Evolutionary conservation across 1,140 invertebrate genomes (phyloP).

Genomic region (Drosophila mojavensis): DNA sequence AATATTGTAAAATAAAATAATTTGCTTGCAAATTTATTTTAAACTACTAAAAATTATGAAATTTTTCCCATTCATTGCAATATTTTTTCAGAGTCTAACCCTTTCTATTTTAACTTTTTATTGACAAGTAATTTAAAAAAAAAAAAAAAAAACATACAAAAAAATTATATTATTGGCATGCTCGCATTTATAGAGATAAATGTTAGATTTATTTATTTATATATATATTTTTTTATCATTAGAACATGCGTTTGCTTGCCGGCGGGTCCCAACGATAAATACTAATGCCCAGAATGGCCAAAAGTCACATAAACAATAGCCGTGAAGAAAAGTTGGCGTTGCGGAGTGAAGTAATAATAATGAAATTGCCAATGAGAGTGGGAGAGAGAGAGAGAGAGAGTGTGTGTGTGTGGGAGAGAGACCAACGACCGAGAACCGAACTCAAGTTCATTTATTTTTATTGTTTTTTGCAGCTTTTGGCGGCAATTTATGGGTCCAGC

Average conservation of each 20-base stretch:
- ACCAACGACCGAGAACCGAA: constrained; percentile 2
- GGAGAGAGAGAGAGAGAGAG: neutral
- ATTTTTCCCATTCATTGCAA: no score
- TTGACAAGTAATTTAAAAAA: no score
- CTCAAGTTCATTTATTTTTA: constrained; percentile 82
- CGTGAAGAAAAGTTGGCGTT: constrained; percentile 58
- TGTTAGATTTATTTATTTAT: constrained; percentile 7
- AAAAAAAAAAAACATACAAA: no score
- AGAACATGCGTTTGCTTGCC: constrained; percentile 40
- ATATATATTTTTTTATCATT: constrained; percentile 54
- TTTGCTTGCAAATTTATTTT: no score
- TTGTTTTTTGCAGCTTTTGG: constrained; percentile 75
- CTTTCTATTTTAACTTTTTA: no score
- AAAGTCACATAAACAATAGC: constrained; percentile 67
- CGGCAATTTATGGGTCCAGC: constrained; percentile 72
- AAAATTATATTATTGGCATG: neutral
- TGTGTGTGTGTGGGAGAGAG: neutral
- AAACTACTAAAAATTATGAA: no score
- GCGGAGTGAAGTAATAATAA: constrained; percentile 65
- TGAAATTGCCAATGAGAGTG: constrained; percentile 59
- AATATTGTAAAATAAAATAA: no score
- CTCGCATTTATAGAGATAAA: constrained; percentile 36
- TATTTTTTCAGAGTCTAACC: no score
- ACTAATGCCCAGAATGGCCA: constrained; percentile 62
- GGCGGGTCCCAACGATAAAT: constrained; percentile 51